Conservation (phyloP, 2,113 vertebrate species). For the Edolisoma coerulescens region DNA sequence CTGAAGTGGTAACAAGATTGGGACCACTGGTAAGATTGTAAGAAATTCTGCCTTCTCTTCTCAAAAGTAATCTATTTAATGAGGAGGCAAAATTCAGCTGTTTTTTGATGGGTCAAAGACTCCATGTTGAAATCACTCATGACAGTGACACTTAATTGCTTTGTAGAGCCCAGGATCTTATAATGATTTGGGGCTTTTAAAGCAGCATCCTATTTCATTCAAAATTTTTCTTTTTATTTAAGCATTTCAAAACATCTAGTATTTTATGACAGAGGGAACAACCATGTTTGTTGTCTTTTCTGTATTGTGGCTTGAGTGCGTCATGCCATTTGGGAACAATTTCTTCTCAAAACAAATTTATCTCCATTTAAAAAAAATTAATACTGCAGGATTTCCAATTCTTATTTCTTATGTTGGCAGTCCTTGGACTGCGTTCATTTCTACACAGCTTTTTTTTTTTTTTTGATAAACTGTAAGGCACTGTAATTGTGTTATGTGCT, state of each 20-base stretch:
- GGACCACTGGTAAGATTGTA: not conserved
- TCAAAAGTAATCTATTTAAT: not conserved
- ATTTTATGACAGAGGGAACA: not conserved
- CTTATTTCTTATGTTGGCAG: not conserved
- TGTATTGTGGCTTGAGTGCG: not conserved
- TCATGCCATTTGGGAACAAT: not conserved
- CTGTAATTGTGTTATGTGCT: not conserved
- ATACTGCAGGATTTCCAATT: not conserved
- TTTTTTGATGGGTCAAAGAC: not conserved
- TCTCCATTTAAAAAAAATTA: not conserved
- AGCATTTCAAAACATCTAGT: not conserved
- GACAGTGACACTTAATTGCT: not conserved
- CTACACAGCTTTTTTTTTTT: not conserved
- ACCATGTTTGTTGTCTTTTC: fast-evolving
- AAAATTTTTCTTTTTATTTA: not conserved
- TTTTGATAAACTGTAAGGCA: not conserved
- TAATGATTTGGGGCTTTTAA: not conserved
- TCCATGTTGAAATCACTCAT: not conserved
- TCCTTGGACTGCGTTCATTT: not conserved
- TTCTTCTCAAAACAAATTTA: not conserved
- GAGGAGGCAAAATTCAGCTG: not conserved
- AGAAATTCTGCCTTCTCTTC: not conserved
- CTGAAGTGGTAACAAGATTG: not conserved
- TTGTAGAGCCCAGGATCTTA: not conserved
- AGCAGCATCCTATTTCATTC: not conserved